Conservation (phyloP, 2,888 invertebrate genomes). For the Thysanoteuthis rhombus region DNA sequence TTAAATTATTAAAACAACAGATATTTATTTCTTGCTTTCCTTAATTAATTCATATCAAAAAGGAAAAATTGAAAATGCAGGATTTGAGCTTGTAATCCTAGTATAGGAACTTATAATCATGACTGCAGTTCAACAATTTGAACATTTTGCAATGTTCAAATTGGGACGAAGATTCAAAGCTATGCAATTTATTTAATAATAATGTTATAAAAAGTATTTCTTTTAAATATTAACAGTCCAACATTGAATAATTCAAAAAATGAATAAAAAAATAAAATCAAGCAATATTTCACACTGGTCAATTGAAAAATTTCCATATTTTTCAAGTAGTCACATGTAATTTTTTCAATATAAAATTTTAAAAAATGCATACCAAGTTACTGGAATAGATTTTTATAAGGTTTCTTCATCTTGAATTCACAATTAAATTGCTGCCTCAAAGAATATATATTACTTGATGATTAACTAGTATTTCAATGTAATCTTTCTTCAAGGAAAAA, state of each 20-base stretch:
- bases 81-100: neutral
- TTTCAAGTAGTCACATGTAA: neutral
- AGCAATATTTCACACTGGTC: neutral
- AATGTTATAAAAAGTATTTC: neutral
- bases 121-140: neutral
- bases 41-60: no score
- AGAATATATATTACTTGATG: neutral
- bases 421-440: neutral
- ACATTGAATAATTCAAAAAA: neutral
- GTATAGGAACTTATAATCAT: neutral
- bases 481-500: neutral
- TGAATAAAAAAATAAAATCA: neutral
- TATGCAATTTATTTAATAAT: no score
- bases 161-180: neutral
- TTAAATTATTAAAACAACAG: neutral
- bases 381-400: neutral
- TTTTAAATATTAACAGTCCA: neutral
- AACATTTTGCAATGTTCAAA: neutral
- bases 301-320: neutral
- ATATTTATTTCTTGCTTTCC: neutral
- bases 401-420: neutral
- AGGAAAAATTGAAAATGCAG: neutral
- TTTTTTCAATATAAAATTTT: neutral
- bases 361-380: neutral
- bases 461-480: neutral